Base-by-base conservation (phyloP, 2,888 invertebrate species). In the Galerucella nymphaeae region DNA sequence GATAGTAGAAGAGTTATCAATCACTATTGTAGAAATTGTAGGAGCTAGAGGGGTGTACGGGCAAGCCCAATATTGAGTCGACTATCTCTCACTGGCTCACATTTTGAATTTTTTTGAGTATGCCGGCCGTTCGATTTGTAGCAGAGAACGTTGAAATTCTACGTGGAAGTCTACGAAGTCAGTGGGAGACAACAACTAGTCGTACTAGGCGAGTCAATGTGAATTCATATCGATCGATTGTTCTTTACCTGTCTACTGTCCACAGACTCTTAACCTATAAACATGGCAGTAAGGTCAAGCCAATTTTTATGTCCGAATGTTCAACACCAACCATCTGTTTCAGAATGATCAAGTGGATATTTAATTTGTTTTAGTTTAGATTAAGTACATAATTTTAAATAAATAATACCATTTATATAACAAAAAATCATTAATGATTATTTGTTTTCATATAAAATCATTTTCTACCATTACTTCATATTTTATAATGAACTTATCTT, bases 201-300 rank as follows among this genome's bases (percentile, higher is more conserved):
- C 71, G 75, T 74, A 75, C 75, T 75, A 70, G 74, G 70, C 74
- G 76, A 77, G 70, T 73, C 75, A 72, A 66, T 74, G 71, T 63
- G 63, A 62, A 42, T 62, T 73, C 73, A 70, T 70, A 70, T 70
- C 73, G 66, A 70, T 65, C 66, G 65, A 58, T 68, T 66, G 53
- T 67, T 67, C 69, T 82, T 85, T 85, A 86, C 85, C 85, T 85
- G 83, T 84, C 84, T 84, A 86, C 84, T 84, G 84, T 83, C 86
- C 86, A 85, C 84, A 86, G 85, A 84, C 85, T 82, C 81, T 85
- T 85, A 84, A 87, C 87, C 87, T 87, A 87, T 87, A 87, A 84
- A 87, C 86, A 87, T 86, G 87, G 87, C 86, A 86, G 81, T 82
- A 85, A 82, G 83, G 84, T 86, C 85, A 86, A 77, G 85, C 85